phyloP scores from a whole-genome alignment of 2,113 vertebrate species.

The Mus pahari region DNA sequence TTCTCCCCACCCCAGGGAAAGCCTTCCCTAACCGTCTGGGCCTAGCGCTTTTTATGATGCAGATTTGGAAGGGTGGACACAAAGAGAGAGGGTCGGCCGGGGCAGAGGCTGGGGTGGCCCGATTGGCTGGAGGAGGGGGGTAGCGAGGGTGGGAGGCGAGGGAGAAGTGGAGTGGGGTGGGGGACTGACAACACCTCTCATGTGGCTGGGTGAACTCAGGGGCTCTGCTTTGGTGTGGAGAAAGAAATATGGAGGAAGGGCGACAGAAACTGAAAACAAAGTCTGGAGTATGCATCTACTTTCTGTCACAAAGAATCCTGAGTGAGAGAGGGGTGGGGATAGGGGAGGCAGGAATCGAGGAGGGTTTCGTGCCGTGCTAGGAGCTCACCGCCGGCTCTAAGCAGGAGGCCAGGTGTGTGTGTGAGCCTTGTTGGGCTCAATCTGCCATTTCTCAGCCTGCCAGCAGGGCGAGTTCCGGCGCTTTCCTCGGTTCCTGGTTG shows the following conservation, averaged over 20 bases:
- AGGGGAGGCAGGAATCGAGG: rapidly evolving
- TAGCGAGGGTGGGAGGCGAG: too few species aligned
- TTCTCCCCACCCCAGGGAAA: neutral
- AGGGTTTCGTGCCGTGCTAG: neutral
- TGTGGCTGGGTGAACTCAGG: neutral
- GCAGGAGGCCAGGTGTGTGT: neutral
- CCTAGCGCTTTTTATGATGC: conserved; percentile 35
- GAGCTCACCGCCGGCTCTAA: too few species aligned
- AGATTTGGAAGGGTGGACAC: neutral
- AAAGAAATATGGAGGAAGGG: neutral
- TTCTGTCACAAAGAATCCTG: neutral
- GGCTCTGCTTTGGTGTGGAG: neutral
- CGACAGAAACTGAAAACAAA: neutral
- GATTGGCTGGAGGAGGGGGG: neutral
- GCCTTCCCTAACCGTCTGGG: neutral
- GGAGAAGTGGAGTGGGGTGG: too few species aligned
- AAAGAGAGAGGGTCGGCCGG: conserved; percentile 25
- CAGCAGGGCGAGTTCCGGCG: too few species aligned
- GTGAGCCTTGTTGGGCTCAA: neutral
- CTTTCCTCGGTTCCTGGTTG: neutral
- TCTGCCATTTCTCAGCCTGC: neutral
- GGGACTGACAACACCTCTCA: too few species aligned
- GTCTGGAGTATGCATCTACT: neutral
- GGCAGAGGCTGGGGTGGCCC: neutral
- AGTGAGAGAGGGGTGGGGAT: neutral